A percentile compares a stretch with the other conserved stretches of the same genome.
Conservation (phyloP, 2,797 vertebrate species). For the Macrochelys suwanniensis region DNA sequence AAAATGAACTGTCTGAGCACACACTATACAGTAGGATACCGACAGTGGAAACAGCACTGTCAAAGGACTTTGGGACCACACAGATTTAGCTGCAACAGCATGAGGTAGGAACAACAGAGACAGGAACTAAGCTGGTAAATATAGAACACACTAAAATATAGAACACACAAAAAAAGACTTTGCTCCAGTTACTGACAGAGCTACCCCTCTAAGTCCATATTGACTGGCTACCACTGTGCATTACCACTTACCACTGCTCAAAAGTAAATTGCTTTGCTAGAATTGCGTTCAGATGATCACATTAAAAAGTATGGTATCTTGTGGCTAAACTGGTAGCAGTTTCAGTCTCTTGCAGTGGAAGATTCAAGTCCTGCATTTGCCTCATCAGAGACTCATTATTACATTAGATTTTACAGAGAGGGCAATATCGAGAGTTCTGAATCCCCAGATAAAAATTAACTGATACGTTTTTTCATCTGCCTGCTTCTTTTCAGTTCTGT, state of each 20-base stretch:
- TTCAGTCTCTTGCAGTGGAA: neutral
- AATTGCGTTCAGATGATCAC: neutral
- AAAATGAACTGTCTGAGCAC: neutral
- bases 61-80: neutral
- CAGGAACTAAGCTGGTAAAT: no score
- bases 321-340: neutral
- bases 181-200: neutral
- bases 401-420: neutral
- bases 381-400: neutral
- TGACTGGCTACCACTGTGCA: neutral
- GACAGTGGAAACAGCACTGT: neutral
- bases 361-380: neutral
- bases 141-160: neutral
- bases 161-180: neutral
- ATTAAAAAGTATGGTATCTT: neutral
- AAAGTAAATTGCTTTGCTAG: neutral
- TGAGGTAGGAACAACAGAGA: neutral
- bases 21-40: neutral
- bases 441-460: neutral
- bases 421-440: neutral
- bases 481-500: constrained; percentile 12
- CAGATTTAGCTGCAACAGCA: neutral
- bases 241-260: neutral
- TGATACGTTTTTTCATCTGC: neutral
- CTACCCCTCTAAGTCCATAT: neutral